Evolutionary conservation across 2,888 invertebrate species (phyloP), one percentile per base, ranked within the genome.

Genomic region (Drosophila rubida): DNA sequence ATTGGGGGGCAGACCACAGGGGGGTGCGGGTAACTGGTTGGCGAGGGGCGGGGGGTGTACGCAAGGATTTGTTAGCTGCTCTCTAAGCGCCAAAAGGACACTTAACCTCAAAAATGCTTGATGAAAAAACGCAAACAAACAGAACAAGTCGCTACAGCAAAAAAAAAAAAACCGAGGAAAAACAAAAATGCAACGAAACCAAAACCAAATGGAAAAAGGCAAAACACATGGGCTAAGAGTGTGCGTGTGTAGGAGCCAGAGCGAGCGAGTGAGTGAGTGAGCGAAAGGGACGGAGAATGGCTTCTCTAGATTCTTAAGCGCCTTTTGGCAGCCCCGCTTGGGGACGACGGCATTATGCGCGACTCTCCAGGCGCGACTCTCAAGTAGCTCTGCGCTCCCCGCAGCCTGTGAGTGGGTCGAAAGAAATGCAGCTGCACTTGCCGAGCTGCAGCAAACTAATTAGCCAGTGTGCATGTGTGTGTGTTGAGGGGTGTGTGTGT

Each of bases 101-200:
- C 85, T 86, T 86, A 88, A 86, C 85, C 85, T 86, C 87, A 86
- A 84, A 86, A 88, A 80, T 74, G 78, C 80, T 84, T 72, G 78
- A 84, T 87, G 81, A 74, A 75, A 83, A 85, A 79, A 55, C 50
- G 32, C 69, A 74, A 67, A 74, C 58, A 59, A 65, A 61, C 32
- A n/a, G 32, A 32, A 32, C 32, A 32, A 32, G 32, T 32, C 32
- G 32, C 11, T 32, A 32, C 32, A 32, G 3, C 1, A 32, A 32
- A n/a, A 32, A 32, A 27, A 27, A 11, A 4, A 30, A 30, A 30
- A 30, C 11, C 9, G 35, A 57, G 45, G 37, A 46, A 37, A 62
- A 48, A 2, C 13, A 7, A 69, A 32, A 45, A 35, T 63, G 53
- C 44, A 51, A 27, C 39, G 50, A 51, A 7, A 25, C n/a, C 30